phyloP scores from a whole-genome alignment of 2,888 invertebrate species.

The Phytoseiulus persimilis region DNA sequence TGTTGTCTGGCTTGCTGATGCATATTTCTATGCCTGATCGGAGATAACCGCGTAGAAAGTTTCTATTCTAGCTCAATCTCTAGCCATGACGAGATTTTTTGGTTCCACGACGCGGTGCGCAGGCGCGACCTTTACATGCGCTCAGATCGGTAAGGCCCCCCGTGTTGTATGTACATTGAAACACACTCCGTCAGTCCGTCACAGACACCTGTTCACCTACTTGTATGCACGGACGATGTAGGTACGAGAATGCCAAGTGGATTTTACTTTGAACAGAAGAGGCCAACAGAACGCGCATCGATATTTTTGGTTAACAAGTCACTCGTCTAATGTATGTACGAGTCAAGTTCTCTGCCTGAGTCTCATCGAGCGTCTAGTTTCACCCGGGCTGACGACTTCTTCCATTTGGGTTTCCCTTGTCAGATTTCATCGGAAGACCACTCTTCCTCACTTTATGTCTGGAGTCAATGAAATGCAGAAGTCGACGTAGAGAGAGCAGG shows the following conservation, averaged over 20 bases:
- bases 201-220: not conserved
- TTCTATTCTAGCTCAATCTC: not conserved
- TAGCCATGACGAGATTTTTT: not conserved
- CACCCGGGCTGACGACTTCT: no score
- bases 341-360: not conserved
- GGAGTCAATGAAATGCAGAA: no score
- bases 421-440: no score
- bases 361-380: not conserved
- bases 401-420: no score
- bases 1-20: not conserved
- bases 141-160: not conserved
- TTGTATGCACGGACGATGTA: not conserved
- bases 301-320: not conserved
- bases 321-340: not conserved
- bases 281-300: not conserved
- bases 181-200: not conserved
- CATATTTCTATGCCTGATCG: not conserved
- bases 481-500: no score
- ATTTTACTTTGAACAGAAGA: not conserved
- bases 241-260: not conserved
- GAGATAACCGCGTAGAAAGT: not conserved
- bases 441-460: no score
- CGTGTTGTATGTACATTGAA: not conserved
- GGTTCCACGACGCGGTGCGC: not conserved
- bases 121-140: not conserved